Base-by-base conservation (phyloP, 2,888 invertebrate genomes). In the Malacosoma neustria region DNA sequence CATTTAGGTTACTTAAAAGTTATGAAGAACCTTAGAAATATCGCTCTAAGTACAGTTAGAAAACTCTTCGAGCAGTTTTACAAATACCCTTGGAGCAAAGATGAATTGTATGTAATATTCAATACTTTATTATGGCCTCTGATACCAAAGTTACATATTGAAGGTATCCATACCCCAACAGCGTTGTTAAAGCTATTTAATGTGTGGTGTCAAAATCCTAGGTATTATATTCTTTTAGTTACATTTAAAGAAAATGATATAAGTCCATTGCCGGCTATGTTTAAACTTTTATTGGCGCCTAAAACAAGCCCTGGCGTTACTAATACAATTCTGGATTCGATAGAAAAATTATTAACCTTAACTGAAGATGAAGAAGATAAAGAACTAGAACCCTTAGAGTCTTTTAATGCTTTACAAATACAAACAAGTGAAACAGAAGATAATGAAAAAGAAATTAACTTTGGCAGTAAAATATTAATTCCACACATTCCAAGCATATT, bases 91-190 rank as follows among this genome's bases (percentile, higher is more conserved):
- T 97, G 95, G 93, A 68, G 81, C 3, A 63, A 75, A 13, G 73
- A 84, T 4, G 93, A 97, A 68, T 72, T 97, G 6, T 89, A 91
- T 43, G 90, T 92, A 0, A 63, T 97, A 11, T 96, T 93, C 60
- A 85, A 91, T 34, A 90, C 93, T 0, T 90, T 93, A 34, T 88
- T 98, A 6, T 96, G 94, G 91, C 96, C 96, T 0, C 88, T 91
- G 57, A 72, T 95, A 39, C 86, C 88, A 7, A 93, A 92, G 60
- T 72, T 98, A 11, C 89, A 92, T 0, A 80, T 89, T 33, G 97
- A 98, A 63, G 92, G 95, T 6, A 90, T 96, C 38, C 91, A 94
- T 54, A 92, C 91, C 50, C 95, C 96, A 0, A 95, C 96, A 1
- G 89, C 92, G 1, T 75, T 97, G 36, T 72, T 97, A 11, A 94